Base-by-base conservation (phyloP, 2,888 invertebrate species). In the Dendrolimus pini region DNA sequence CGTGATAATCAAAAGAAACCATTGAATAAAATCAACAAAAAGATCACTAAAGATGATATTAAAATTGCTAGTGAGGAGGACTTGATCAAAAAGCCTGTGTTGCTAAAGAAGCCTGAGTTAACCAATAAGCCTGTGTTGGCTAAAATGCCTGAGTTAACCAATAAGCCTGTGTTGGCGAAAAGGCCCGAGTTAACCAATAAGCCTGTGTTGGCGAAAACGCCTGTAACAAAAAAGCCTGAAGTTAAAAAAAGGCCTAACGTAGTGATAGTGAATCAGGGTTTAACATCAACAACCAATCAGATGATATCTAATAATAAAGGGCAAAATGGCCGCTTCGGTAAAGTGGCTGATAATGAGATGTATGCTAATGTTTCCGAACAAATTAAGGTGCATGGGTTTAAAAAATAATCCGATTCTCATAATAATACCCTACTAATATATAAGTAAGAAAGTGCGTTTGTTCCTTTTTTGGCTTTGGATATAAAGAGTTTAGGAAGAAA, bases 251-350 rank as follows among this genome's bases (percentile, higher is more conserved):
- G 30, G 30, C 72, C 80, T 70, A 76, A 75, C 65, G 69, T 93
- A 10, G 91, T 92, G 58, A 94, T 94, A 65, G 89, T 92, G 61
- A 93, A 92, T 59, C 85, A 92, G 57, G 92, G 92, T 61, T 82
- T 95, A 59, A 88, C 93, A 6, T 94, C 92, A 1, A 94, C 94
- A 3, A 94, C 94, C 53, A 95, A 94, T 74, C 86, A 90, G 61
- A 79, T 80, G 72, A 72, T 83, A 12, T 65, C 71, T 8, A 77
- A 75, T 61, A 61, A 70, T 8, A 77, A 74, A 61, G 61, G 68
- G 42, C 69, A 65, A 10, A 71, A 70, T 14, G 61, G 58, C 57
- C 62, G 66, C 12, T 65, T 77, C 67, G 66, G 68, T 58, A 71
- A 65, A 60, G 68, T 73, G 53, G 69, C 70, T 7, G 62, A 64